Evolutionary conservation across 64 coral and sea anemone species (phyloP).

Genomic region (Porites australiensis): DNA sequence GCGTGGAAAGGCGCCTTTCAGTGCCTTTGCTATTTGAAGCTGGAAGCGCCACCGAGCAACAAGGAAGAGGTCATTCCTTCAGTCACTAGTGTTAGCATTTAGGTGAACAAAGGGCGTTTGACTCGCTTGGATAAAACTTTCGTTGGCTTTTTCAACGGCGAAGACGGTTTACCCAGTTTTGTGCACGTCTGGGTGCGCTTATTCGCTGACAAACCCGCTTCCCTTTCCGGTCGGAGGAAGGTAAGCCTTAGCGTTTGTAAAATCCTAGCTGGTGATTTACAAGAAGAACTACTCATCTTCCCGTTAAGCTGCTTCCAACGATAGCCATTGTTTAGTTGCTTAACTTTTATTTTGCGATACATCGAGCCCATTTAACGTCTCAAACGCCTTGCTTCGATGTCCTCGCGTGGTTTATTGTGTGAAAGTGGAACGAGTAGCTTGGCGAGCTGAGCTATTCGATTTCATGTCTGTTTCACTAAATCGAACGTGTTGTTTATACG

Average conservation of each 20-base stretch:
- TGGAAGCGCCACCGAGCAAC: conserved; percentile 18
- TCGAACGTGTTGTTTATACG: background rate
- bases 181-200: background rate
- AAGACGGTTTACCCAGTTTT: background rate
- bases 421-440: background rate
- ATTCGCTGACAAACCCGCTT: conserved; percentile 17
- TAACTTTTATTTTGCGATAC: background rate
- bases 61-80: conserved; percentile 15
- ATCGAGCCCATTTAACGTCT: too few species aligned
- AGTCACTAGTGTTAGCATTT: background rate
- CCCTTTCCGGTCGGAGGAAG: conserved; percentile 44
- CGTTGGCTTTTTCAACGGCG: background rate
- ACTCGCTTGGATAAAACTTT: background rate
- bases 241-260: background rate
- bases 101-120: background rate
- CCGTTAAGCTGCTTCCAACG: too few species aligned
- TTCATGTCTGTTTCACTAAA: conserved; percentile 24
- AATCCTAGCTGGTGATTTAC: background rate
- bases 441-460: background rate
- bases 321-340: background rate
- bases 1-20: conserved; percentile 49
- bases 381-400: background rate
- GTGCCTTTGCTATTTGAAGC: background rate
- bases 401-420: background rate
- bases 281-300: background rate